Conservation (phyloP, 2,113 vertebrate species). For the Formicarius rufipectus region DNA sequence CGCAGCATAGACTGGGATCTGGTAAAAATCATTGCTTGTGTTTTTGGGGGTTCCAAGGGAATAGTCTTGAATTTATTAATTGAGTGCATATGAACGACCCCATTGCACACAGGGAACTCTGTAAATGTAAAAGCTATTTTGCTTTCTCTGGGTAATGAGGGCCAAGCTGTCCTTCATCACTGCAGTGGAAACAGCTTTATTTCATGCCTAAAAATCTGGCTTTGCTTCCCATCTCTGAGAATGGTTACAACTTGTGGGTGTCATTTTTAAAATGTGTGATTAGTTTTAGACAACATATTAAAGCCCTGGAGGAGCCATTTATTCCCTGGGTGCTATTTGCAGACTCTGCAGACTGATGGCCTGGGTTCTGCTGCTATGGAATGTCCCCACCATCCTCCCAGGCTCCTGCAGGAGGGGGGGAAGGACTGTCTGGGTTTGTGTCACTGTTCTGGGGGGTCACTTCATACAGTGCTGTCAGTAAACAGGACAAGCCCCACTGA, state of each 20-base stretch:
- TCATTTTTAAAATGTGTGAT: neutral
- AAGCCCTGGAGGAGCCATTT: neutral
- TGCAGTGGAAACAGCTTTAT: neutral
- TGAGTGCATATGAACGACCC: rapidly evolving
- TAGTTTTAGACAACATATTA: neutral
- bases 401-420: neutral
- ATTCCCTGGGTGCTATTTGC: neutral
- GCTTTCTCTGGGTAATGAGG: neutral
- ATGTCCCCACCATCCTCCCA: rapidly evolving
- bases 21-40: slow-evolving; percentile 75
- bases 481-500: neutral
- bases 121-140: neutral
- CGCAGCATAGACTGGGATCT: slow-evolving; percentile 98
- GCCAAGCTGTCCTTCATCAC: neutral
- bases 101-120: neutral
- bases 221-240: neutral
- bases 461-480: no score
- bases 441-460: no score
- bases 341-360: neutral
- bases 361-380: neutral
- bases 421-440: neutral
- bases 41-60: neutral
- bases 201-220: neutral
- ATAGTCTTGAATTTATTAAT: rapidly evolving
- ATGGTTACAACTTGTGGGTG: neutral